A percentile compares a stretch with the other conserved stretches of the same genome.
phyloP scores from a whole-genome alignment of 2,888 invertebrate species.

The Nephrotoma flavescens region DNA sequence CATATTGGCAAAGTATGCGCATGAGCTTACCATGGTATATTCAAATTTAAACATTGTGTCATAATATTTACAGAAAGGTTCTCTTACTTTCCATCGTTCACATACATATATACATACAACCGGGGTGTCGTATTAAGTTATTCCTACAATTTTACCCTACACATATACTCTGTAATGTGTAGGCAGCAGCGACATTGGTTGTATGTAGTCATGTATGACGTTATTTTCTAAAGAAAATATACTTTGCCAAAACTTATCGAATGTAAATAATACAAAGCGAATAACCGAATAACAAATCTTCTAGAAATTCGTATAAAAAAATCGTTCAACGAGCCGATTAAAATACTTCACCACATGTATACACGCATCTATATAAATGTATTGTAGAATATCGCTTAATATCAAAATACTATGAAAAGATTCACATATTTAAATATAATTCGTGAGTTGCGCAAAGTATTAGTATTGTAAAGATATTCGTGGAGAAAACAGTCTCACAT shows the following conservation, averaged over 20 bases:
- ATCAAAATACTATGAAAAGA: not conserved
- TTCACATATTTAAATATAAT: not conserved
- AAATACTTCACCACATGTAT: not conserved
- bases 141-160: not conserved
- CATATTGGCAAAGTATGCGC: not conserved
- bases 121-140: not conserved
- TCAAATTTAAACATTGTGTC: not conserved
- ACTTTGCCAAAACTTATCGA: not conserved
- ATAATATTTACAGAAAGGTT: not conserved
- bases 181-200: not conserved
- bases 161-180: not conserved
- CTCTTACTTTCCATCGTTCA: not conserved
- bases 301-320: not conserved
- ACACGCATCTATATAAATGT: not conserved
- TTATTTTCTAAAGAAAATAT: not conserved
- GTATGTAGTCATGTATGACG: not conserved
- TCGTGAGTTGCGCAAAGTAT: not conserved
- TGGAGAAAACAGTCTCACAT: not conserved
- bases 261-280: not conserved
- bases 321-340: not conserved
- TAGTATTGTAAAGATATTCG: not conserved
- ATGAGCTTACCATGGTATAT: not conserved
- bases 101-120: not conserved
- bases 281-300: not conserved
- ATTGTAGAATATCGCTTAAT: not conserved